Percentiles rank a stretch among this genome's conserved stretches.
Evolutionary conservation across 1,140 invertebrate genomes (phyloP).

Genomic region (Potamilus streckersoni): DNA sequence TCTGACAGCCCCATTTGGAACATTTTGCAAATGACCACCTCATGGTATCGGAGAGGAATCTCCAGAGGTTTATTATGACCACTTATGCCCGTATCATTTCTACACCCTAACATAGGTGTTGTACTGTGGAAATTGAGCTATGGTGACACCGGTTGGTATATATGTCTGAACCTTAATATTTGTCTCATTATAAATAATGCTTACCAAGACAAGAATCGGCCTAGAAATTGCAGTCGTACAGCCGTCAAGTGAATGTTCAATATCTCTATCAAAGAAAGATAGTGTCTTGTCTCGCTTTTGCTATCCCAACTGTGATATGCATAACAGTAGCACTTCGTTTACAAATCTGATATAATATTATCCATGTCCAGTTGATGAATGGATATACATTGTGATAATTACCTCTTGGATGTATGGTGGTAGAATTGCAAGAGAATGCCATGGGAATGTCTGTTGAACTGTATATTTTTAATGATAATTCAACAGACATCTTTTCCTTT

Average conservation of each 20-base stretch:
- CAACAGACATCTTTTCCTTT: background rate
- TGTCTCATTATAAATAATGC: background rate
- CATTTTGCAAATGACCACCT: conserved; percentile 32
- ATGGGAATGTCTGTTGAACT: background rate
- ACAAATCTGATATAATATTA: too few species aligned
- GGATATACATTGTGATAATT: background rate
- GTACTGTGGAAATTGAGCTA: conserved; percentile 35
- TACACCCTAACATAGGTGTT: conserved; percentile 21
- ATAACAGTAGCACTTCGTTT: too few species aligned
- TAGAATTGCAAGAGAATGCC: conserved; percentile 18
- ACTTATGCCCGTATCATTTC: background rate
- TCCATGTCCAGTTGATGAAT: conserved; percentile 16
- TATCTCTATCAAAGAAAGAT: too few species aligned
- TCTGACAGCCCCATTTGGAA: conserved; percentile 27
- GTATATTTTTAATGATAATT: background rate
- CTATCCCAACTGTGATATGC: too few species aligned
- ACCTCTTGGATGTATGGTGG: conserved; percentile 20
- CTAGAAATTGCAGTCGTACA: conserved; percentile 6
- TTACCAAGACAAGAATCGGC: conserved; percentile 19
- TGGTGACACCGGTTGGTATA: conserved; percentile 17
- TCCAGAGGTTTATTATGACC: conserved; percentile 29
- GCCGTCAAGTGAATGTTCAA: background rate
- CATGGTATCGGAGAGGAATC: conserved; percentile 40
- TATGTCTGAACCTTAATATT: conserved; percentile 30
- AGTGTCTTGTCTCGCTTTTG: too few species aligned